phyloP scores from a whole-genome alignment of 2,113 vertebrate species.

The Vulpes vulpes region DNA sequence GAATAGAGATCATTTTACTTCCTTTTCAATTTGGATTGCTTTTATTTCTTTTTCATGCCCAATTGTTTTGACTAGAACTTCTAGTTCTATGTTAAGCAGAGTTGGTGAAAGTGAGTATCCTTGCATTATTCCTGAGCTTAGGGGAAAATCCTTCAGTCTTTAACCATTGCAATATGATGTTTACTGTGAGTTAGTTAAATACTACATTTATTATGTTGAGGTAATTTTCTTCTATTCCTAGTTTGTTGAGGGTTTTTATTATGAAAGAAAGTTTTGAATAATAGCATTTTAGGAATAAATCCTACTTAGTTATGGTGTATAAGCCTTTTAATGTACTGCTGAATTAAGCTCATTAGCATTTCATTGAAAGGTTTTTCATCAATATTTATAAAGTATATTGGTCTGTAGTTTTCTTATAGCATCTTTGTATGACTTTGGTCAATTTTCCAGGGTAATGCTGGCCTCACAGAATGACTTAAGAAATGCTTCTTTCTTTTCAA shows the following conservation, averaged over 20 bases:
- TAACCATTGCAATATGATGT: background rate
- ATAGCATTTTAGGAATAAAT: background rate
- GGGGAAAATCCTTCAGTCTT: background rate
- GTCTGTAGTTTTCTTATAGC: background rate
- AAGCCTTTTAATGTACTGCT: background rate
- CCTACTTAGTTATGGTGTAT: background rate
- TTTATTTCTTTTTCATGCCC: background rate
- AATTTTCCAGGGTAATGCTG: background rate
- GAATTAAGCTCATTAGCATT: background rate
- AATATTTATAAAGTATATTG: background rate
- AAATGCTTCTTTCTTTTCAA: background rate
- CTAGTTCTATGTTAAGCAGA: background rate
- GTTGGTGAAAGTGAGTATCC: background rate
- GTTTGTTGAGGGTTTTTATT: background rate
- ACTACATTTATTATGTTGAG: background rate
- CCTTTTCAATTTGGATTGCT: background rate
- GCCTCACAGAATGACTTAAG: background rate
- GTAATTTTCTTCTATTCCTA: background rate
- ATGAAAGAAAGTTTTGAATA: background rate
- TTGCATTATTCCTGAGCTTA: background rate
- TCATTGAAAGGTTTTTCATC: background rate
- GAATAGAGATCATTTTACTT: background rate
- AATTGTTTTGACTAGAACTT: background rate
- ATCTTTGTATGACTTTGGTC: background rate
- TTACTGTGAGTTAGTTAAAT: background rate